Conservation (phyloP, 2,888 invertebrate species). For the Macrosiphum euphorbiae region DNA sequence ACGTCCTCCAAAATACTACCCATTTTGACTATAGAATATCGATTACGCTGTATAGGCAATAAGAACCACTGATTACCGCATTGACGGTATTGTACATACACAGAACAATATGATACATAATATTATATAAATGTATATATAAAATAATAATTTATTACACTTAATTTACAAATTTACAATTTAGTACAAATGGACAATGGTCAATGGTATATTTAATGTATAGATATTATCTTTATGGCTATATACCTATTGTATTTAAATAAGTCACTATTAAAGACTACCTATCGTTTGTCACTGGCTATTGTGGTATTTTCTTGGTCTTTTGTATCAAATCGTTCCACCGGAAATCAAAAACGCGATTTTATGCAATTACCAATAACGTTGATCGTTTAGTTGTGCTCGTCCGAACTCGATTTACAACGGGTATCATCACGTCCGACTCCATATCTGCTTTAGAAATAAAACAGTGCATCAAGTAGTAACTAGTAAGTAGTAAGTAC, state of each 20-base stretch:
- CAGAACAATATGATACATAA: too few relatives aligned
- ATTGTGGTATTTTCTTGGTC: not conserved
- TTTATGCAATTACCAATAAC: not conserved
- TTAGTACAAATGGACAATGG: not conserved
- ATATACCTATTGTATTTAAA: not conserved
- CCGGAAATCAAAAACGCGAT: slow-evolving; percentile 1
- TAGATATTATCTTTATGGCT: not conserved
- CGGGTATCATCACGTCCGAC: not conserved
- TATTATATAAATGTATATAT: not conserved
- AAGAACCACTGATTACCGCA: not conserved
- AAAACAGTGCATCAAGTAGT: not conserved
- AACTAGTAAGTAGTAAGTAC: not conserved
- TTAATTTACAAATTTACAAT: too few relatives aligned
- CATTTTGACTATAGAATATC: too few relatives aligned
- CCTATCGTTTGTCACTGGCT: not conserved
- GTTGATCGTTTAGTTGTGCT: not conserved
- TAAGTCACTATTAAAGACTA: not conserved
- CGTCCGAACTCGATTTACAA: not conserved
- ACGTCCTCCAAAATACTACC: too few relatives aligned
- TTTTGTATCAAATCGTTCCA: slow-evolving; percentile 34
- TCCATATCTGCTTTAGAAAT: slow-evolving; percentile 10
- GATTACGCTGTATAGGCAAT: too few relatives aligned
- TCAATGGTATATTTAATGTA: not conserved
- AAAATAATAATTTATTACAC: not conserved
- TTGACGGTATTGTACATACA: not conserved